These are phyloP conservation scores for Drosophila pseudoananassae DNA, from an alignment of 1,140 invertebrate species.

Conservation along the genomic window DNA sequence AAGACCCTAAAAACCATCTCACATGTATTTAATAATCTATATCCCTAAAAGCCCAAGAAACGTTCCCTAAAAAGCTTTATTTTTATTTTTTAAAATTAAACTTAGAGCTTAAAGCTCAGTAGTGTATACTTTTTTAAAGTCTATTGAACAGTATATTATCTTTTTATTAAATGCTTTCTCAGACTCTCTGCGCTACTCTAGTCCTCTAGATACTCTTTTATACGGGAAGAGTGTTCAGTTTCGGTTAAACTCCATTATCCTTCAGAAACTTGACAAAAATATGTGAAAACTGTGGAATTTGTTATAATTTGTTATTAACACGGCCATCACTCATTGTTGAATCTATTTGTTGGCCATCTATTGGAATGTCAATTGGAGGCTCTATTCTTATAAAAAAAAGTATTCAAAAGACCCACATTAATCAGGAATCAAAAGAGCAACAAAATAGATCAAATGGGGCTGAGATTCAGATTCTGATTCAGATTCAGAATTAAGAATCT, in stretches of 20 bases:
- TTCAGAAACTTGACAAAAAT: neutral
- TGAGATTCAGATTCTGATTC: conserved; percentile 10
- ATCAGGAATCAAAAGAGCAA: conserved; percentile 70
- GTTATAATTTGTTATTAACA: neutral
- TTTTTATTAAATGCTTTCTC: too few species aligned
- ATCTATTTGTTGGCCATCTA: conserved; percentile 22
- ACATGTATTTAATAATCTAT: too few species aligned
- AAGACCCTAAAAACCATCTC: too few species aligned
- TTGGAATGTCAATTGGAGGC: conserved; percentile 9
- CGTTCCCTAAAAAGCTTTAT: too few species aligned
- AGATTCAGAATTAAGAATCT: neutral
- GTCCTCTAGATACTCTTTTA: too few species aligned
- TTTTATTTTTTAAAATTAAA: too few species aligned
- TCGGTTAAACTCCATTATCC: neutral
- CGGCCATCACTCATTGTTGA: conserved; percentile 19
- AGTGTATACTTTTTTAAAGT: too few species aligned
- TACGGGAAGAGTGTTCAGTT: too few species aligned
- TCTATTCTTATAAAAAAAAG: conserved; percentile 5
- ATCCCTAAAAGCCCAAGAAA: too few species aligned
- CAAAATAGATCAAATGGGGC: conserved; percentile 59
- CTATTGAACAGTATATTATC: too few species aligned
- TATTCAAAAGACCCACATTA: conserved; percentile 40
- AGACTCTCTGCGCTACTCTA: too few species aligned
- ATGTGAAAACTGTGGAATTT: neutral
- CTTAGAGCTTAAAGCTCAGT: too few species aligned